Evolutionary conservation across 1,140 invertebrate genomes (phyloP), one percentile per base, ranked within the genome.

Genomic region (Drosophila nannoptera): DNA sequence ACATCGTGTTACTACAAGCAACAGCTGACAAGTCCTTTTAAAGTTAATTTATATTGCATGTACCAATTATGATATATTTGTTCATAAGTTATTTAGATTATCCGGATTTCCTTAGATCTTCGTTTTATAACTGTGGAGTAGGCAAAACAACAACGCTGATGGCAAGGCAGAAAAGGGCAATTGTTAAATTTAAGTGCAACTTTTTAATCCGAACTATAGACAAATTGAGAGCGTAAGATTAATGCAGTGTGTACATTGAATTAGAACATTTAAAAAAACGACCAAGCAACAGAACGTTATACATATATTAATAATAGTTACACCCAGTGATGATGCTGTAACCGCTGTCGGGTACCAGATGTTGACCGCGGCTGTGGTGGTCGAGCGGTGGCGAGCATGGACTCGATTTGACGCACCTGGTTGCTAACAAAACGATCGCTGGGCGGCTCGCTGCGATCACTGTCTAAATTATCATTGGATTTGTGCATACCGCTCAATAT

Each of bases 401-500:
- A 81, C 38, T 86, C 81, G 6, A 86, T 87, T 31, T 86, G 81
- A 6, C 82, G 74, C 48, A 86, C 81, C 52, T 86, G 81, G 60
- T 81, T 86, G 62, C 81, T 86, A 22, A 86, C 81, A 68, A 86
- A 86, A 5, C 82, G 70, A 52, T 86, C 81, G 9, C 31, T 72
- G 33, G 63, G 14, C 0, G 63, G 65, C 0, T 75, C 81, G 38
- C 40, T 68, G 14, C 48, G 71, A 14, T 84, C 80, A 6, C 60
- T 64, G 38, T 84, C 83, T 14, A 82, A 43, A 6, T 78, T 69
- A 49, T 84, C 75, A 32, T 66, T 81, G 7, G 81, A 83, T 56
- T 90, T 74, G 75, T 81, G 69, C 88, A 87, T 84, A 69, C 90
- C 82, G 71, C 88, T 75, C 35, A 89, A 65, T 76, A 91, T 96